These are phyloP conservation scores for Poecilia latipinna DNA, from an alignment of 2,113 vertebrate species.

Conservation along the genomic window DNA sequence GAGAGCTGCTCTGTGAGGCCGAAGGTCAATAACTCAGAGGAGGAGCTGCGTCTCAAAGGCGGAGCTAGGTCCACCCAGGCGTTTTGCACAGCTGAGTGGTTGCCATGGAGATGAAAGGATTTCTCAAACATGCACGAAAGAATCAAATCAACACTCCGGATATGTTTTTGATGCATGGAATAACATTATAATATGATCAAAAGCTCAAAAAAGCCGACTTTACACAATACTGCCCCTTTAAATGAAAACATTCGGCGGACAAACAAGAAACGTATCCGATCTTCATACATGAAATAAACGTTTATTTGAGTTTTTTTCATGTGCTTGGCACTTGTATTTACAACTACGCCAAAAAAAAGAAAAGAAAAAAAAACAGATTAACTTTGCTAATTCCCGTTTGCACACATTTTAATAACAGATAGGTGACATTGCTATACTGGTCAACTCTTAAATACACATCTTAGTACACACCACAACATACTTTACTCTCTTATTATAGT, in stretches of 20 bases:
- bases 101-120: too few relatives aligned
- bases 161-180: too few relatives aligned
- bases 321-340: slow-evolving; percentile 98
- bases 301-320: slow-evolving; percentile 91
- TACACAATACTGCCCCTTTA: neutral
- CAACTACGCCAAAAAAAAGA: slow-evolving; percentile 83
- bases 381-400: slow-evolving; percentile 79
- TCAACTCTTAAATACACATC: slow-evolving; percentile 98
- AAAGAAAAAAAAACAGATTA: slow-evolving; percentile 73
- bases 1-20: too few relatives aligned
- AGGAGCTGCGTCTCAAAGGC: too few relatives aligned
- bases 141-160: too few relatives aligned
- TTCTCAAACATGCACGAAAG: too few relatives aligned
- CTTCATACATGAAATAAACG: slow-evolving; percentile 77
- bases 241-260: neutral
- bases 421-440: slow-evolving; percentile 88
- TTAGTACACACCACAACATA: slow-evolving; percentile 96
- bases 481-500: slow-evolving; percentile 85
- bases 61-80: too few relatives aligned
- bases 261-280: slow-evolving; percentile 21
- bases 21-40: too few relatives aligned
- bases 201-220: too few relatives aligned
- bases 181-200: too few relatives aligned
- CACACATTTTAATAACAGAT: slow-evolving; percentile 83
- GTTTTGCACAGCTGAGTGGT: too few relatives aligned